These are phyloP conservation scores for Xylota segnis DNA, from an alignment of 2,888 invertebrate species.

Conservation along the genomic window DNA sequence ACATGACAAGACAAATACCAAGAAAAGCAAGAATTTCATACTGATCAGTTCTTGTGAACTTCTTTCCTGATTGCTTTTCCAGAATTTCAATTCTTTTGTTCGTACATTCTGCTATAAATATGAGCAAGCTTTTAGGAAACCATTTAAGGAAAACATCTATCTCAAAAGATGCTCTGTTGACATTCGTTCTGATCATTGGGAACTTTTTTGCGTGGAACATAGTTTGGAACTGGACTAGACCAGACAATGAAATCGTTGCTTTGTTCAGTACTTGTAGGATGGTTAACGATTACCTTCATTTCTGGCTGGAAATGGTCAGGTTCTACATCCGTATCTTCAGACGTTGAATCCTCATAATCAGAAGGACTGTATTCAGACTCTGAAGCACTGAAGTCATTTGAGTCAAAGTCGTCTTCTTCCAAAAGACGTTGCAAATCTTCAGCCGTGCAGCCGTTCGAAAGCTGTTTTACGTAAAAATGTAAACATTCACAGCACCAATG, in stretches of 20 bases:
- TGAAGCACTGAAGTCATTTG: constrained; percentile 6
- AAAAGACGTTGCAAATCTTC: constrained; percentile 9
- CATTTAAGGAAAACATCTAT: constrained; percentile 32
- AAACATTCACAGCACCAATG: neutral
- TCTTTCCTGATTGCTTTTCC: constrained; percentile 34
- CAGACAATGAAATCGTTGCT: constrained; percentile 15
- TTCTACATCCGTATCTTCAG: constrained; percentile 15
- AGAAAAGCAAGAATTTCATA: constrained; percentile 30
- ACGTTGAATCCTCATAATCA: constrained; percentile 5
- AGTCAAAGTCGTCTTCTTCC: neutral
- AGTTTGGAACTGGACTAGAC: constrained; percentile 16
- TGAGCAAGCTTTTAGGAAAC: constrained; percentile 46
- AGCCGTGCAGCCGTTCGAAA: constrained; percentile 5
- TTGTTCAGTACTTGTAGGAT: constrained; percentile 27
- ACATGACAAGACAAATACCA: constrained; percentile 37
- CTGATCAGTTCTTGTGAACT: constrained; percentile 3
- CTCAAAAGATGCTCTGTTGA: constrained; percentile 26
- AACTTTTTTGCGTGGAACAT: constrained; percentile 25
- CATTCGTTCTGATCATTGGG: constrained; percentile 23
- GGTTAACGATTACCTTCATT: constrained; percentile 13
- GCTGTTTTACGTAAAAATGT: constrained; percentile 20
- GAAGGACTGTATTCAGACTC: constrained; percentile 3
- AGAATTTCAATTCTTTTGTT: constrained; percentile 44
- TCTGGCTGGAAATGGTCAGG: constrained; percentile 12
- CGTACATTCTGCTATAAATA: constrained; percentile 51